A percentile compares a stretch with the other conserved stretches of the same genome.
These are phyloP conservation scores for Oscheius sp. DNA, from an alignment of 2,888 invertebrate genomes.

Conservation along the genomic window DNA sequence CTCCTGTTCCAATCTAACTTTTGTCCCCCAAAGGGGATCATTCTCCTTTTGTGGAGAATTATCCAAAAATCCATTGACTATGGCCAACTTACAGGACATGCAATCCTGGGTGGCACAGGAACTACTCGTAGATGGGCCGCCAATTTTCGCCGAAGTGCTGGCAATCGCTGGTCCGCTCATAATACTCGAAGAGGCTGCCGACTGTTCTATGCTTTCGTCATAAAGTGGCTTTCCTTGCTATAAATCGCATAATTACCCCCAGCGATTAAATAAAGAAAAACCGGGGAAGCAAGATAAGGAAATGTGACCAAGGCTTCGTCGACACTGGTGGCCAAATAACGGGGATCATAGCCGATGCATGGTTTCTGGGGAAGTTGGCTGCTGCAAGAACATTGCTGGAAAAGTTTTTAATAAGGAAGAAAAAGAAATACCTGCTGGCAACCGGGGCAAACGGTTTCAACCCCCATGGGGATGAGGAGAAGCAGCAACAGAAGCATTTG, in stretches of 20 bases:
- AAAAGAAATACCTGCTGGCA: conserved; percentile 20
- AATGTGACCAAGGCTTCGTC: conserved; percentile 58
- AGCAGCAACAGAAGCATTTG: neutral
- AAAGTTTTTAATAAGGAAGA: neutral
- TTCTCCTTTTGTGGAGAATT: conserved; percentile 22
- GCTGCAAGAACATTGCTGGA: conserved; percentile 19
- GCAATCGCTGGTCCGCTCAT: neutral
- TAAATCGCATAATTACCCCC: too few species aligned
- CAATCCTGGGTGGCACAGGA: conserved; percentile 38
- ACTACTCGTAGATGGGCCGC: neutral
- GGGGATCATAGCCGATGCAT: conserved; percentile 52
- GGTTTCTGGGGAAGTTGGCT: neutral
- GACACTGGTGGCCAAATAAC: conserved; percentile 47
- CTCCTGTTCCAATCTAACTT: conserved; percentile 6
- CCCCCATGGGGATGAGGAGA: neutral
- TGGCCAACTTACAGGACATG: conserved; percentile 54
- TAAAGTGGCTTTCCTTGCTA: conserved; percentile 19
- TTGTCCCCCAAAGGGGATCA: conserved; percentile 12
- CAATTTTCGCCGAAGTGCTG: neutral
- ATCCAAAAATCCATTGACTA: conserved; percentile 49
- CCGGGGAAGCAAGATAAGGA: conserved; percentile 46
- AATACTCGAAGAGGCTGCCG: neutral
- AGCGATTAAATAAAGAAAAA: neutral
- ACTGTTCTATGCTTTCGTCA: conserved; percentile 13
- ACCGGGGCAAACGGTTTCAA: conserved; percentile 5